Evolutionary conservation across 2,113 vertebrate genomes (phyloP).

Genomic region (Hylia prasina): DNA sequence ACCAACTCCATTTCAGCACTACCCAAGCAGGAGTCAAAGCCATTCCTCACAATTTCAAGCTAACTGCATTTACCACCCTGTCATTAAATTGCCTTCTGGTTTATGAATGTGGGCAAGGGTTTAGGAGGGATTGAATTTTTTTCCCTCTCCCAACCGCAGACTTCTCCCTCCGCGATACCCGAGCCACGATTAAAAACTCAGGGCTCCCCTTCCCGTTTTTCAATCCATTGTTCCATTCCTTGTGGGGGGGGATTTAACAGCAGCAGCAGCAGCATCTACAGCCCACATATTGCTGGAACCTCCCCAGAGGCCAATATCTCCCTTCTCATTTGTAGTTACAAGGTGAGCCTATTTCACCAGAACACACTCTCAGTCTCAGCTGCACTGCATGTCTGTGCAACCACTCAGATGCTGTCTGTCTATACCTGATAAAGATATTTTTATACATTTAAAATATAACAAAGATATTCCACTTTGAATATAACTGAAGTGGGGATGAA

Average conservation of each 20-base stretch:
- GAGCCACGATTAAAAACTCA: neutral
- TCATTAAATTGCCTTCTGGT: neutral
- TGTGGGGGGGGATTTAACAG: neutral
- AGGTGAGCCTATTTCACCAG: neutral
- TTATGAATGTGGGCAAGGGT: neutral
- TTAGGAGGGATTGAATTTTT: neutral
- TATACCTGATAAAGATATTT: neutral
- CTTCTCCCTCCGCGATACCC: neutral
- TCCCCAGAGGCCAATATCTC: neutral
- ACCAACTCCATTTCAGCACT: neutral
- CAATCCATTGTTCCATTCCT: neutral
- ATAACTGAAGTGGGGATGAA: neutral
- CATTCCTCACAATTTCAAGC: neutral
- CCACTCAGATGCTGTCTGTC: neutral
- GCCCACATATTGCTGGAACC: neutral
- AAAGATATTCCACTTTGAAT: neutral
- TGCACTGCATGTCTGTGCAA: neutral
- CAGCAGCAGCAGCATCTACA: neutral
- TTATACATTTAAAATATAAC: neutral
- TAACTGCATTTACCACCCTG: neutral
- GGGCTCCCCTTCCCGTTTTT: neutral
- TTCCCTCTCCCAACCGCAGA: neutral
- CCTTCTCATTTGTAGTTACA: neutral
- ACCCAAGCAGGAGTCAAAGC: neutral
- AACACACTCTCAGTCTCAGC: neutral